These are phyloP conservation scores for Cephus rjabovi DNA, from an alignment of 2,888 invertebrate species.

Conservation along the genomic window DNA sequence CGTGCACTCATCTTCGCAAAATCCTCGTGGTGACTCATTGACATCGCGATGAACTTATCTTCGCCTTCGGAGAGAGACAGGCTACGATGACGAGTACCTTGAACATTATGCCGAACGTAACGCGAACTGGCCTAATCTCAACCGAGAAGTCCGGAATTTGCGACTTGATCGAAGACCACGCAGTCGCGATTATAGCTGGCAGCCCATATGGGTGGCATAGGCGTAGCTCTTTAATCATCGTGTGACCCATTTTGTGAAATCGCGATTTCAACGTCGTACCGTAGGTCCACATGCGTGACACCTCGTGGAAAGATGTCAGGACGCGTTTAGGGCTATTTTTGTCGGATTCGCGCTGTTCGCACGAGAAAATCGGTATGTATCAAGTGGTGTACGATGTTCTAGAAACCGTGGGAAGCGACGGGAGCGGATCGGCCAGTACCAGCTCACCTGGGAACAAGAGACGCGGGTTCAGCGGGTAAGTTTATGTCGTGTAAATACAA, in stretches of 20 bases:
- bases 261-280: background rate
- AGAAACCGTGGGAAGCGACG: slow-evolving; percentile 77
- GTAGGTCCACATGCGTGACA: background rate
- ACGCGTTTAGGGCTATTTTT: background rate
- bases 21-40: background rate
- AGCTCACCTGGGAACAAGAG: slow-evolving; percentile 89
- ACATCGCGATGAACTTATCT: background rate
- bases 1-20: background rate
- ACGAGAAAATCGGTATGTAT: slow-evolving; percentile 5
- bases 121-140: background rate
- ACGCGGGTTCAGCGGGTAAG: slow-evolving; percentile 88
- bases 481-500: slow-evolving; percentile 38
- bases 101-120: background rate
- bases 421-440: slow-evolving; percentile 71
- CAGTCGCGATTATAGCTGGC: background rate
- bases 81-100: background rate
- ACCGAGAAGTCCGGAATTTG: background rate
- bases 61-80: background rate
- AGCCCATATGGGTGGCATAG: background rate
- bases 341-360: background rate
- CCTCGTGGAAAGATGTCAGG: background rate
- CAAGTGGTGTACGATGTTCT: slow-evolving; percentile 57
- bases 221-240: background rate
- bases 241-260: background rate
- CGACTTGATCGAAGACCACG: background rate